Percentiles rank a stretch among this genome's conserved stretches.
Evolutionary conservation across 2,113 vertebrate genomes (phyloP).

Genomic region (Anarrhichthys ocellatus): DNA sequence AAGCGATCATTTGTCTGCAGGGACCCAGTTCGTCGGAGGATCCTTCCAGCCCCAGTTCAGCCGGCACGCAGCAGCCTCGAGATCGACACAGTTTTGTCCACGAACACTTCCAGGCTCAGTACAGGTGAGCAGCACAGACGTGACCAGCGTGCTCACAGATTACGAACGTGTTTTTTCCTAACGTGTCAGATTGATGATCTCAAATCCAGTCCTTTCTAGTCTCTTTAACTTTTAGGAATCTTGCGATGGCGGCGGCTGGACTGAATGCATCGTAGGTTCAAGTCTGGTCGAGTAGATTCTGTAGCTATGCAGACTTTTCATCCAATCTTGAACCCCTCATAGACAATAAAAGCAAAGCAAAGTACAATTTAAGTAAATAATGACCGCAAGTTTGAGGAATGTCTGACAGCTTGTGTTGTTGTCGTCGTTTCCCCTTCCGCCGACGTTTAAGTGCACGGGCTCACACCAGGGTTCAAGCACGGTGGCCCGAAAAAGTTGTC

Average conservation of each 20-base stretch:
- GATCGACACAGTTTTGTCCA: constrained; percentile 91
- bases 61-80: constrained; percentile 66
- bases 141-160: background rate
- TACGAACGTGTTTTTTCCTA: background rate
- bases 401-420: background rate
- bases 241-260: background rate
- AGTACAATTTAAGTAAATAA: background rate
- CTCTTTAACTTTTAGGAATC: background rate
- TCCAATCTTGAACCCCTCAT: background rate
- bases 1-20: constrained; percentile 59
- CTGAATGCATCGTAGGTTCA: background rate
- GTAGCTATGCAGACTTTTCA: background rate
- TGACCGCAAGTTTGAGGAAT: background rate
- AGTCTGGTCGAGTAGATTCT: background rate
- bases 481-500: no score
- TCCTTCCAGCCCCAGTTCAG: constrained; percentile 47
- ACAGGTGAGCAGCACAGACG: constrained; percentile 84
- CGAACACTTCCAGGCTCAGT: constrained; percentile 96
- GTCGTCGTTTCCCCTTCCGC: no score
- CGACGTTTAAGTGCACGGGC: no score
- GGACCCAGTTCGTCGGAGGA: constrained; percentile 70
- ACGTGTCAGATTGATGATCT: background rate
- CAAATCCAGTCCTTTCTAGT: background rate
- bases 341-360: background rate
- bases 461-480: no score